A percentile compares a stretch with the other conserved stretches of the same genome.
These are phyloP conservation scores for Pseudolaguvia tuberculata DNA, from an alignment of 2,113 vertebrate genomes.

Conservation along the genomic window DNA sequence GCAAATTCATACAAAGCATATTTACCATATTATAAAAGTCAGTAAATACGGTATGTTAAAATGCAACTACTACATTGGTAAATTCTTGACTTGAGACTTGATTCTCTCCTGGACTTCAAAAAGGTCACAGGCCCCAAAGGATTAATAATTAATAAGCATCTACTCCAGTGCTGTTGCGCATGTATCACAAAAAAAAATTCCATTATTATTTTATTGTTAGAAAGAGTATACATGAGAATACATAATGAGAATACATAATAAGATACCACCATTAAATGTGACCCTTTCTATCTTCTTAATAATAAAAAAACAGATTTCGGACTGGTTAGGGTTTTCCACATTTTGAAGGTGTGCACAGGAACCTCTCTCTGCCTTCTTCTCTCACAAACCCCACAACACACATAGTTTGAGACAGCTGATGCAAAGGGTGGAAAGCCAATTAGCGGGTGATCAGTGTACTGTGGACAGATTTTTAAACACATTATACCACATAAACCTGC, in stretches of 20 bases:
- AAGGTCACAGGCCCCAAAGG: too few relatives aligned
- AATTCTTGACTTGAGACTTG: too few relatives aligned
- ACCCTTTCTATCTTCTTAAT: background rate
- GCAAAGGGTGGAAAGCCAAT: constrained; percentile 52
- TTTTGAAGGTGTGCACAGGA: constrained; percentile 27
- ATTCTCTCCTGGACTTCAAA: too few relatives aligned
- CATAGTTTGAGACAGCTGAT: constrained; percentile 55
- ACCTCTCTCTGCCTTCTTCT: constrained; percentile 24
- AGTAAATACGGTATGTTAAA: too few relatives aligned
- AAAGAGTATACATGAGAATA: too few relatives aligned
- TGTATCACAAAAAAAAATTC: background rate
- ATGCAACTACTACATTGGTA: too few relatives aligned
- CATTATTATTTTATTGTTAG: background rate
- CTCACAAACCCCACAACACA: constrained; percentile 23
- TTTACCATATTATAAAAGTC: constrained; percentile 40
- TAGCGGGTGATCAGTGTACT: constrained; percentile 58
- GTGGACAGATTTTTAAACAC: too few relatives aligned
- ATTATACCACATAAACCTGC: too few relatives aligned
- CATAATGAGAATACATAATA: constrained; percentile 12
- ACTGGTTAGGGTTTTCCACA: background rate
- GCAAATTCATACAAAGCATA: constrained; percentile 35
- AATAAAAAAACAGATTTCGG: background rate
- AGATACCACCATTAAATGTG: constrained; percentile 15
- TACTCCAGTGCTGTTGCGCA: constrained; percentile 1
- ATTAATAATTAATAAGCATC: constrained; percentile 38